Evolutionary conservation across 1,140 invertebrate genomes (phyloP), one percentile per base, ranked within the genome.

Genomic region (Rhyacophila brunnea): DNA sequence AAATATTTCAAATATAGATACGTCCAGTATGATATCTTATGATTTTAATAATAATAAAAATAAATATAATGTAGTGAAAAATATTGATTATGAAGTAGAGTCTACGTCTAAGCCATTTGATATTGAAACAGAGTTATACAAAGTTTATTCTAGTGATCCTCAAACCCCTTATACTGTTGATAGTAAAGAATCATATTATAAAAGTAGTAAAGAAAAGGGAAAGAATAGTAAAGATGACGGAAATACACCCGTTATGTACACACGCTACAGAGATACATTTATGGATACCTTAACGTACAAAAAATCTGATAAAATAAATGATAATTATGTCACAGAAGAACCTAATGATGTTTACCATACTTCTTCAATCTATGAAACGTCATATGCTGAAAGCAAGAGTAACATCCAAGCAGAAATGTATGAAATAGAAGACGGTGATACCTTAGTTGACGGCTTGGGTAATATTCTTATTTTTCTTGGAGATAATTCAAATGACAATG

Each of bases 21-120:
- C 61, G 61, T 63, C 61, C 61, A 63, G 32, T 20, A 36, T 53
- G 43, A 53, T 58, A 59, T 58, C 61, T 63, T 59, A 63, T 51
- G 61, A 63, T 55, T 63, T 63, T 58, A 49, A 42, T 23, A 54
- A 47, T 49, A 47, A 50, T 58, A 58, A 42, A 32, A 28, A 44
- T 51, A 46, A 28, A 28, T 28, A 15, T 54, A 44, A 38, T 35
- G 10, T 49, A 58, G 28, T 48, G 9, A 48, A 28, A 48, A 58
- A 58, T 38, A 46, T 35, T 38, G 18, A 28, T 54, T 19, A 45
- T 20, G 46, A 45, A 18, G 13, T 45, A 38, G 40, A 20, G 34
- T 17, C 45, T 15, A 28, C 44, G 36, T 15, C 43, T 32, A 40
- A 58, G 4, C 17, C 28, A 14, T n/a, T 49, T 47, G 46, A 57